Evolutionary conservation across 2,797 vertebrate genomes (phyloP).

Genomic region (Galaxias olidus): DNA sequence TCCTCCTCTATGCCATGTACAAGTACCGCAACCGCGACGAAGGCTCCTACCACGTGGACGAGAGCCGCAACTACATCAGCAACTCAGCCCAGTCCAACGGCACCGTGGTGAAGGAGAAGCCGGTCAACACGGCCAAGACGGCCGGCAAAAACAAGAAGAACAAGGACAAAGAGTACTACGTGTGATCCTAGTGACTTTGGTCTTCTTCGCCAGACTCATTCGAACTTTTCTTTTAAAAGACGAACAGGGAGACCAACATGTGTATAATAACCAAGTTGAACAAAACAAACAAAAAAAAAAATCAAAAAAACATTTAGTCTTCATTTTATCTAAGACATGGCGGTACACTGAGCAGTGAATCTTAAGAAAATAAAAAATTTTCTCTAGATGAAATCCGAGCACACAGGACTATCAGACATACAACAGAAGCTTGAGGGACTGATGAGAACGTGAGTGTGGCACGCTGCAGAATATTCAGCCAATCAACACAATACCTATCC

Average conservation of each 20-base stretch:
- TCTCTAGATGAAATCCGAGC: conserved; percentile 85
- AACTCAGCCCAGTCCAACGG: conserved; percentile 99
- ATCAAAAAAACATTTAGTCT: conserved; percentile 74
- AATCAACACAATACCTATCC: conserved; percentile 55
- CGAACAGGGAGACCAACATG: conserved; percentile 75
- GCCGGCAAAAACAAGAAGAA: conserved; percentile 97
- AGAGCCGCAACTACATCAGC: conserved; percentile 99
- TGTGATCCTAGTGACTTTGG: conserved; percentile 82
- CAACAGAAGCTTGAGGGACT: conserved; percentile 29
- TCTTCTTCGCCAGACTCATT: conserved; percentile 42
- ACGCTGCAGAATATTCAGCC: conserved; percentile 81
- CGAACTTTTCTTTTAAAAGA: conserved; percentile 64
- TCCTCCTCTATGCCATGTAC: conserved; percentile 99
- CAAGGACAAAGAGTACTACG: conserved; percentile 99
- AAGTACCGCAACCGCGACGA: conserved; percentile 98
- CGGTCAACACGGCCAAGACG: conserved; percentile 88
- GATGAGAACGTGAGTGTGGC: conserved; percentile 61
- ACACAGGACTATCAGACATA: conserved; percentile 59
- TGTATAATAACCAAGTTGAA: conserved; percentile 87
- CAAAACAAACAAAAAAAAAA: conserved; percentile 25
- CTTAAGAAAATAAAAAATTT: conserved; percentile 70
- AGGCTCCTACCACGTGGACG: conserved; percentile 96
- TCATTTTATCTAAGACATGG: conserved; percentile 90
- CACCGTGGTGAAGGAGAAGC: conserved; percentile 95
- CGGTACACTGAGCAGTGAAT: conserved; percentile 68